Conservation (phyloP, 2,113 vertebrate genomes). For the Setophaga petechia region DNA sequence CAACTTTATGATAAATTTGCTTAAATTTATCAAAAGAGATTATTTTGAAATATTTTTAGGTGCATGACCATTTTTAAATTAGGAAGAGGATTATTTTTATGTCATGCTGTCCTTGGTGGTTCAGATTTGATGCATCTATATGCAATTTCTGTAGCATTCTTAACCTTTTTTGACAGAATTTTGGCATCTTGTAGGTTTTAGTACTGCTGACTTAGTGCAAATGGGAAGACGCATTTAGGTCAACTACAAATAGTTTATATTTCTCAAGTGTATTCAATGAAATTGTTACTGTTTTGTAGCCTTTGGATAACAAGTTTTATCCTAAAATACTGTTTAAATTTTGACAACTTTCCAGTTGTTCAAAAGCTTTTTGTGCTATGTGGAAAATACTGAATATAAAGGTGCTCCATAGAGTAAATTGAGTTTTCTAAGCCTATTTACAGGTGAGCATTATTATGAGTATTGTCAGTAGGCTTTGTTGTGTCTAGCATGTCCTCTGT, state of each 20-base stretch:
- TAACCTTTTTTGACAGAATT: background rate
- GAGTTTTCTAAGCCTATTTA: background rate
- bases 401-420: background rate
- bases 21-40: background rate
- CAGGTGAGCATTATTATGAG: background rate
- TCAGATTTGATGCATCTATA: background rate
- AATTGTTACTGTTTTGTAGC: background rate
- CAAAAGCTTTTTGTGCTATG: background rate
- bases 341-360: background rate
- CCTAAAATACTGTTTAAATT: background rate
- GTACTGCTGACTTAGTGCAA: background rate
- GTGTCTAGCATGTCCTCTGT: background rate
- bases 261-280: background rate
- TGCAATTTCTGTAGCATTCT: background rate
- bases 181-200: background rate
- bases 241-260: background rate
- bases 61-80: background rate
- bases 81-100: background rate
- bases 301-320: background rate
- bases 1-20: background rate
- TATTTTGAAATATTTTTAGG: background rate
- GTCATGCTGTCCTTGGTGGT: background rate
- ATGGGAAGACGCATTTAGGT: background rate
- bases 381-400: background rate
- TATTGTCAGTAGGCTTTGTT: background rate